Conservation (phyloP, 64 coral and sea anemone genomes). For the Stichodactyla helianthus region DNA sequence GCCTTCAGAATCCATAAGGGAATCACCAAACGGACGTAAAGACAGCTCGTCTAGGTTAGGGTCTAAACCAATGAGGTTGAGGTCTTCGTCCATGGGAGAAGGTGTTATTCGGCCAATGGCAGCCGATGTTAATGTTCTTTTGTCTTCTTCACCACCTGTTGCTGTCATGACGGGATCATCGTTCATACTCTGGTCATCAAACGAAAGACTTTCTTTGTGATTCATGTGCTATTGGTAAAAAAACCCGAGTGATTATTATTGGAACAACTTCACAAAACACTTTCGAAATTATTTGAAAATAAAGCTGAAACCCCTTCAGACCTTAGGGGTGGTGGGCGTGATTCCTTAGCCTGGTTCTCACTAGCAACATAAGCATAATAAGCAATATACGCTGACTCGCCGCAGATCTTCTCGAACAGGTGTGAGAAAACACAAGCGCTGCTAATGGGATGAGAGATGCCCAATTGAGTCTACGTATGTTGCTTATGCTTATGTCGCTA, state of each 20-base stretch:
- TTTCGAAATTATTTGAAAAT: too few relatives aligned
- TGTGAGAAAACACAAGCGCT: too few relatives aligned
- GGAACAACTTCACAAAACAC: too few relatives aligned
- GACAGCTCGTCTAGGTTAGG: constrained; percentile 44
- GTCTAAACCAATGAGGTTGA: constrained; percentile 16
- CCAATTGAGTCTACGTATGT: too few relatives aligned
- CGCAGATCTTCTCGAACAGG: too few relatives aligned
- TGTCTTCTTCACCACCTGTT: constrained; percentile 65
- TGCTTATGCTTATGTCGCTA: too few relatives aligned
- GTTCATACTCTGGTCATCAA: constrained; percentile 43
- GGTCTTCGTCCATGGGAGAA: constrained; percentile 69
- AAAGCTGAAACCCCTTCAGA: too few relatives aligned
- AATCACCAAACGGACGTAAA: constrained; percentile 43
- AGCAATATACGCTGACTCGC: too few relatives aligned
- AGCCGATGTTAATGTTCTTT: constrained; percentile 73
- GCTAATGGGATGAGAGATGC: too few relatives aligned
- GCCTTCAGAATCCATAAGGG: constrained; percentile 42
- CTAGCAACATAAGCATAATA: too few relatives aligned
- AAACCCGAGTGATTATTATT: not conserved
- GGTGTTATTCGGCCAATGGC: constrained; percentile 73
- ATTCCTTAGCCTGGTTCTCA: too few relatives aligned
- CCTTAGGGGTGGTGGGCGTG: too few relatives aligned
- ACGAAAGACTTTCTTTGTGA: constrained; percentile 51
- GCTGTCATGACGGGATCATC: constrained; percentile 51
- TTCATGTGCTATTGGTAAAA: constrained; percentile 4